Evolutionary conservation across 2,797 vertebrate genomes (phyloP), one percentile per base, ranked within the genome.

Genomic region (Coccyzus lansbergi): DNA sequence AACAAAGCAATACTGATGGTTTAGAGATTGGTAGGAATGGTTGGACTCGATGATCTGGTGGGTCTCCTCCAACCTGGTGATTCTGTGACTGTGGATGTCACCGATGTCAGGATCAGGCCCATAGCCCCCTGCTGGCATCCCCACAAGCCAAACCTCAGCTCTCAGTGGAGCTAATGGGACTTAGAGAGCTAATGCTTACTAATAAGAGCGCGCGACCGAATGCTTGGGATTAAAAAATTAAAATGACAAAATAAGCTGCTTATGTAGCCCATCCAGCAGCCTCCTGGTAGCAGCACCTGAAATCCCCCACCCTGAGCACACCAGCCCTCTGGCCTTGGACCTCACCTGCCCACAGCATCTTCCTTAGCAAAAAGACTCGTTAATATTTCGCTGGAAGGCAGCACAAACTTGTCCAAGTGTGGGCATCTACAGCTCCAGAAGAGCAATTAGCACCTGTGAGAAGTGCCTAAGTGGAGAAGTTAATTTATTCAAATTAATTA

Each of bases 181-280:
- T 97, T 92, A 94, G 26, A n/a, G 68, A 93, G 95, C 71, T 97
- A 96, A 97, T 96, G 94, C 96, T 96, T 93, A 95, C 95, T 97
- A 95, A 96, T 93, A 69, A 83, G 89, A 67, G 76, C 81, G 68
- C 29, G 29, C n/a, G 5, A 78, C 86, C 0, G 9, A 90, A 84
- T 29, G 89, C 74, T 2, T 0, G 21, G 85, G 96, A 96, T 95
- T 97, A 94, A 95, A 95, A 96, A 89, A 93, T 95, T 93, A 93
- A 96, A 95, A 95, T 88, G 92, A 94, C 95, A 96, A 95, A 93
- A 95, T 96, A 95, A 96, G 87, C 92, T 42, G 67, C 92, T 95
- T 96, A 84, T 16, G 31, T 3, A n/a, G 93, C 42, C 53, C 90
- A 88, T 94, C 81, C 86, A 88, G 88, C 67, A 64, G 72, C 18